Evolutionary conservation across 2,888 invertebrate species (phyloP).

Genomic region (Troides oblongomaculatus): DNA sequence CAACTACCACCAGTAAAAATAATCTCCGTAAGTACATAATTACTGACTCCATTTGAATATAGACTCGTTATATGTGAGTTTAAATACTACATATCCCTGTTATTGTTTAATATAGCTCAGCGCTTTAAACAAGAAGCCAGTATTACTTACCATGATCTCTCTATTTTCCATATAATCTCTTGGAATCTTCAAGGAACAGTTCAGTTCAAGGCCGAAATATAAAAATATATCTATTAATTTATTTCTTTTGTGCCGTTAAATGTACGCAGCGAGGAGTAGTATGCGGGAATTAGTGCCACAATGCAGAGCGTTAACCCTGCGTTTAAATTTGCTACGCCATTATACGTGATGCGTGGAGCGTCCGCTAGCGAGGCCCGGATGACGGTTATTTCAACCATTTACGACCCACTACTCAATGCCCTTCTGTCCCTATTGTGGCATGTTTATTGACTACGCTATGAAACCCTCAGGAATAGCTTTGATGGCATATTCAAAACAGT

Average conservation of each 20-base stretch:
- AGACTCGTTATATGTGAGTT: no score
- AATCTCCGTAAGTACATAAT: no score
- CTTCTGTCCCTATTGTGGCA: slow-evolving; percentile 51
- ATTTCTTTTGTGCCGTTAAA: neutral
- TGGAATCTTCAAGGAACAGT: no score
- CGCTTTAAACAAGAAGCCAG: no score
- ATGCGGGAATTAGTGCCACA: slow-evolving; percentile 15
- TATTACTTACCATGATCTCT: no score
- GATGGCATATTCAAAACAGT: slow-evolving; percentile 14
- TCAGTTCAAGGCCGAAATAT: neutral
- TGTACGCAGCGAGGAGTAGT: neutral
- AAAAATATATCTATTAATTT: neutral
- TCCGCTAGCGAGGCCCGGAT: slow-evolving; percentile 43
- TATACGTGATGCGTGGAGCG: slow-evolving; percentile 28
- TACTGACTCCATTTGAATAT: no score
- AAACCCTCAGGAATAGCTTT: slow-evolving; percentile 40
- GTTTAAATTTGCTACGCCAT: slow-evolving; percentile 29
- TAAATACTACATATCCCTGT: no score
- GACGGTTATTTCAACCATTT: slow-evolving; percentile 59
- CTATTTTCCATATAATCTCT: no score
- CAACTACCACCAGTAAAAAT: no score
- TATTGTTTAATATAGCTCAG: no score
- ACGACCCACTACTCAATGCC: slow-evolving; percentile 42
- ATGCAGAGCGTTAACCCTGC: slow-evolving; percentile 26
- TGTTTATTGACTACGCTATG: slow-evolving; percentile 41